Evolutionary conservation across 1,140 invertebrate species (phyloP), one percentile per base, ranked within the genome.

Genomic region (Ruditapes philippinarum): DNA sequence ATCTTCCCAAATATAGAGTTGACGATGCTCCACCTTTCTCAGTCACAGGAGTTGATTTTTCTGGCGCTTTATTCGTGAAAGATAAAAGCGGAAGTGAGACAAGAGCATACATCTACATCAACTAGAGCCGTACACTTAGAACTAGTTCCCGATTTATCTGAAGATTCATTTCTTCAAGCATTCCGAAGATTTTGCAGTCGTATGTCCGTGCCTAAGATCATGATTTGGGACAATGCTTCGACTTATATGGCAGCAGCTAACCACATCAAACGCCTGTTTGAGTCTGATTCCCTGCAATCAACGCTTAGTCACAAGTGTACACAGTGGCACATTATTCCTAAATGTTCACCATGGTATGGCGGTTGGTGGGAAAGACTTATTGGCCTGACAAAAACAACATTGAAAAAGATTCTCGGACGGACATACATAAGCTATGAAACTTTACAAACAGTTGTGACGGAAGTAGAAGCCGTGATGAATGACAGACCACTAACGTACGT

Each of bases 301-400:
- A 9, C 9, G 11, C 22, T 14, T 14, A 14, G 38, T 19, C 31
- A 70, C 17, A 70, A 17, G 65, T 17, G 68, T 28, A 57, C 31
- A 17, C 7, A 33, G 54, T 79, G 84, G 84, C 54, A 42, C 17
- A 78, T 60, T 84, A 95, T 93, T 82, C 93, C 94, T 22, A 93
- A 93, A 12, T 88, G 89, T 38, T 92, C 95, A 7, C 91, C 95
- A 22, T 96, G 96, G 95, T 95, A 95, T 93, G 95, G 96, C 36
- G 96, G 96, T 31, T 94, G 92, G 25, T 95, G 92, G 87, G 95
- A 96, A 83, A 68, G 96, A 11, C 42, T 96, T n/a, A 92, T 96
- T 17, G 85, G 90, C 40, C 28, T 91, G 5, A 68, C 28, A 93
- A 95, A 90, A 60, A 90, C 14, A 74, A 45, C 94, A 0, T 38